A percentile compares a stretch with the other conserved stretches of the same genome.
Conservation (phyloP, 2,113 vertebrate species). For the Raja brachyura region DNA sequence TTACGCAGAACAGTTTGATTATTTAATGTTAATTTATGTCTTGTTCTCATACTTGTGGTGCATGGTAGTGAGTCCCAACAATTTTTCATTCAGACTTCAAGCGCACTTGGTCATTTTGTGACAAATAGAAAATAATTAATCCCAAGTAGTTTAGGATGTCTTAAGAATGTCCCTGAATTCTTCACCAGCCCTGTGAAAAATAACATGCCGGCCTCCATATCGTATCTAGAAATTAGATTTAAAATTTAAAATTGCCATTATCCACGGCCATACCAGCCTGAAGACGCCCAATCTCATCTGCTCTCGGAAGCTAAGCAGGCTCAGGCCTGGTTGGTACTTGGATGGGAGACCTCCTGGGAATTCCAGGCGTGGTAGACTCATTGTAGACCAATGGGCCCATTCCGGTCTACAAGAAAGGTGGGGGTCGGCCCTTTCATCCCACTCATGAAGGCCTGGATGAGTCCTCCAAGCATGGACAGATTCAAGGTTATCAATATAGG, state of each 20-base stretch:
- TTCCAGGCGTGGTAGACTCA: no score
- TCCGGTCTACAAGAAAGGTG: no score
- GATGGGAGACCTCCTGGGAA: no score
- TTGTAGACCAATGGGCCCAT: no score
- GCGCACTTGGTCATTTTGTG: background rate
- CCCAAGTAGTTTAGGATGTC: background rate
- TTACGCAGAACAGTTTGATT: constrained; percentile 1
- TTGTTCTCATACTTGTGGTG: background rate
- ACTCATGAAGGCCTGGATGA: no score
- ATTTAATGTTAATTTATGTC: constrained; percentile 11
- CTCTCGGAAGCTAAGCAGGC: no score
- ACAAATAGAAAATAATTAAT: background rate
- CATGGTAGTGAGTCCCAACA: background rate
- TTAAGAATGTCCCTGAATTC: background rate
- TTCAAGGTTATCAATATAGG: no score
- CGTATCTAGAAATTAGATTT: background rate
- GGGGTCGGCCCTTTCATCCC: no score
- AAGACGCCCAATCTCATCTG: no score
- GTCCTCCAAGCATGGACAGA: no score
- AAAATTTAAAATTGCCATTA: background rate
- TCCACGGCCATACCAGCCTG: no score
- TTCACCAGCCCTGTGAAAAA: background rate
- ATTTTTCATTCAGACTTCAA: constrained; percentile 16
- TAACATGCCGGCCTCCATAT: background rate
- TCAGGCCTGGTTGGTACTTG: no score